Base-by-base conservation (phyloP, 2,113 vertebrate genomes). In the Myiozetetes cayanensis region DNA sequence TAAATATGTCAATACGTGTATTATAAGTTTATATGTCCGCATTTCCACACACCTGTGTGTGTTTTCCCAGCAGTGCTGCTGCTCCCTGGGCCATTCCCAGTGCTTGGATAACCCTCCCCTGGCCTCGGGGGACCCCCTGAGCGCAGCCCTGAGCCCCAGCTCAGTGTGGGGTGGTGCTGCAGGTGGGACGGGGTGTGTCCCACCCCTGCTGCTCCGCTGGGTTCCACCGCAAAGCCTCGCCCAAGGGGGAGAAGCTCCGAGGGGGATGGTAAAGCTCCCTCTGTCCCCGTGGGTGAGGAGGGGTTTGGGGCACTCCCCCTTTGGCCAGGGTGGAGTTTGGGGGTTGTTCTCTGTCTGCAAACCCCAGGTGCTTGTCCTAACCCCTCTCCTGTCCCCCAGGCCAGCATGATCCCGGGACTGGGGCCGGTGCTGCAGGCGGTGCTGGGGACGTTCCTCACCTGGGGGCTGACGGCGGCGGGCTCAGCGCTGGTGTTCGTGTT, bases 401-500 rank as follows among this genome's bases (percentile, higher is more conserved):
- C 89, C 97, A 98, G 94, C 72, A 99, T 99, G 99, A 97, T 99
- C 50, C 97, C 98, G 18, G 99, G 98, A 25, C 87, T 97, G 35
- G 98, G 97, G 93, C 98, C 99, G 2, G 97, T 99, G 93, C 55
- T 95, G 68, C 99, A 99, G 98, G 97, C 99, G 39, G 86, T 99
- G 90, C 96, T 99, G 96, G 99, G 99, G 24, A 99, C 99, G 8
- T 92, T 98, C 77, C 98, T 99, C 74, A 99, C 99, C 31, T 99
- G 99, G 99, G 99, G 96, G 8, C 97, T 99, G 95, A 99, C 99
- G 0, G 99, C 99, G 0, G 99, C 99, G 0, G 99, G 99, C 39
- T 98, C 99, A 0, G 98, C 98, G 0, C 98, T 99, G 12, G 99
- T 99, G 30, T 99, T 99, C 23, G 20, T 99, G 33, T 99, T 99